Evolutionary conservation across 2,113 vertebrate genomes (phyloP).

Genomic region (Microcebus jonahi): DNA sequence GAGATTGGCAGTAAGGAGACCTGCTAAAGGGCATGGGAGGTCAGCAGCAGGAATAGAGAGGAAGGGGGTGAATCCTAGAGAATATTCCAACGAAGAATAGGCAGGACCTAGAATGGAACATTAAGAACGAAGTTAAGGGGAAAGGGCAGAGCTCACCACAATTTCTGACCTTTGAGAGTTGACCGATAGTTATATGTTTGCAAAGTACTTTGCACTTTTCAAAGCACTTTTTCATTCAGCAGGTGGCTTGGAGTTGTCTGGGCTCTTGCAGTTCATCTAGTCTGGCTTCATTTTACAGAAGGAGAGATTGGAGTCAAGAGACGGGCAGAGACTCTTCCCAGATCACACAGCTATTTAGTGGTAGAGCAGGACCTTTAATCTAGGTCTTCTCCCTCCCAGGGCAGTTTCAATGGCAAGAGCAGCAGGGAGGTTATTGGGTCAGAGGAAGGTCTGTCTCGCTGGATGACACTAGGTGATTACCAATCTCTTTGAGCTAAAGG

Average conservation of each 20-base stretch:
- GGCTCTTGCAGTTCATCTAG: background rate
- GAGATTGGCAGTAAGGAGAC: background rate
- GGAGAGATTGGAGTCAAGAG: constrained; percentile 19
- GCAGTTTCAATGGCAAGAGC: background rate
- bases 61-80: background rate
- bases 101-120: background rate
- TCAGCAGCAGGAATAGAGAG: background rate
- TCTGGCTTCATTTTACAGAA: background rate
- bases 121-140: background rate
- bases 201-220: background rate
- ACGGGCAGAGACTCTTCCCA: background rate
- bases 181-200: background rate
- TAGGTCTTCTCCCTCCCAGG: background rate
- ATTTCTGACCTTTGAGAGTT: background rate
- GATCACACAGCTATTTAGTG: background rate
- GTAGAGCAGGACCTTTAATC: background rate
- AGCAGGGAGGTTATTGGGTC: background rate
- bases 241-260: background rate
- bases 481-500: background rate
- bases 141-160: background rate
- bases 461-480: constrained; percentile 1
- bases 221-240: constrained; percentile 2
- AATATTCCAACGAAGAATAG: background rate
- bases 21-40: background rate
- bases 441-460: background rate